Evolutionary conservation across 2,888 invertebrate genomes (phyloP).

Genomic region (Ectemnius cavifrons): DNA sequence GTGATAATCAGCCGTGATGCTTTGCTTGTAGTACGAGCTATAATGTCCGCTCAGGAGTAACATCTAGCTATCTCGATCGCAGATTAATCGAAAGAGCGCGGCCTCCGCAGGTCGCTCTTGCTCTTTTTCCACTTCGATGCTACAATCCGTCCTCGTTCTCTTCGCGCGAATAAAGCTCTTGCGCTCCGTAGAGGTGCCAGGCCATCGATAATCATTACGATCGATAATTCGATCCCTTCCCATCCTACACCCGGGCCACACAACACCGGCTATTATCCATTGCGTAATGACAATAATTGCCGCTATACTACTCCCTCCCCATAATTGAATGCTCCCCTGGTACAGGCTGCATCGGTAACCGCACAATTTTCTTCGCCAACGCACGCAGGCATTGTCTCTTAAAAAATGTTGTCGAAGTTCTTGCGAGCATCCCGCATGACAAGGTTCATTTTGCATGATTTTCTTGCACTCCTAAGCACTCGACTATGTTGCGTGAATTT

Average conservation of each 20-base stretch:
- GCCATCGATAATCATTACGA: conserved; percentile 17
- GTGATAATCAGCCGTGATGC: conserved; percentile 27
- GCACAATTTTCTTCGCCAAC: too few species aligned
- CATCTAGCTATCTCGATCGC: conserved; percentile 55
- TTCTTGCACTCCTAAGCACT: too few species aligned
- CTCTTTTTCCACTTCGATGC: background rate
- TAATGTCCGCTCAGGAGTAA: conserved; percentile 62
- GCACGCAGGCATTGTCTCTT: too few species aligned
- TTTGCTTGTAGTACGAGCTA: conserved; percentile 38
- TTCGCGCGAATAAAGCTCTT: background rate
- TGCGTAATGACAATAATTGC: conserved; percentile 10
- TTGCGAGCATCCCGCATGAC: too few species aligned
- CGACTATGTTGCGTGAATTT: background rate
- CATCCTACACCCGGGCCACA: background rate
- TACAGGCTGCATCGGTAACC: background rate
- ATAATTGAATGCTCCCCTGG: conserved; percentile 2
- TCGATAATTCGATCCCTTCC: conserved; percentile 16
- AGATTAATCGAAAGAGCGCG: conserved; percentile 49
- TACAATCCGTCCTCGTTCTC: background rate
- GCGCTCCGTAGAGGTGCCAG: conserved; percentile 1
- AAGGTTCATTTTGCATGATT: too few species aligned
- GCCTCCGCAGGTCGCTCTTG: background rate
- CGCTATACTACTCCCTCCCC: background rate
- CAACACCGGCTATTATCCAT: conserved; percentile 15
- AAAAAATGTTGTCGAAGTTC: too few species aligned